phyloP scores from a whole-genome alignment of 2,888 invertebrate species.

The Orgyia antiqua region DNA sequence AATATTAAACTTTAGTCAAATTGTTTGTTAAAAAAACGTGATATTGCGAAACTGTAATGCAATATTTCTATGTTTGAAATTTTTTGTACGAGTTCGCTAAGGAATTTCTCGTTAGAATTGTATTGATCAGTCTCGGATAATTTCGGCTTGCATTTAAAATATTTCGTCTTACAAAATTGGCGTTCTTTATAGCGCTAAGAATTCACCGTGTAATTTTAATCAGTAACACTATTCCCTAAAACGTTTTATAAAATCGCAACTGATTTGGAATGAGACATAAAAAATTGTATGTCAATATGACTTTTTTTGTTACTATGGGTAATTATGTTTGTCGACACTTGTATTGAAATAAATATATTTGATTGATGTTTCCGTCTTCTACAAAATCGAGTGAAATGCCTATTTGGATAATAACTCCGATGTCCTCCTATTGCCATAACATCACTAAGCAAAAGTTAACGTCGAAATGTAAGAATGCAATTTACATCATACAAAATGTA shows the following conservation, averaged over 20 bases:
- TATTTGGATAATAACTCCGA: too few relatives aligned
- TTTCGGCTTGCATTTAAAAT: slow-evolving; percentile 24
- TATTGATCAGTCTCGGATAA: slow-evolving; percentile 23
- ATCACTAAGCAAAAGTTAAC: too few relatives aligned
- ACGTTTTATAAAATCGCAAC: slow-evolving; percentile 5
- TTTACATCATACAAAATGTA: too few relatives aligned
- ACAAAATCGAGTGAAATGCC: too few relatives aligned
- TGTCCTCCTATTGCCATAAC: too few relatives aligned
- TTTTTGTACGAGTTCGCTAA: slow-evolving; percentile 4
- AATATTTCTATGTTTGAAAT: neutral
- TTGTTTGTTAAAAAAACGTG: neutral
- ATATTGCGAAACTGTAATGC: neutral
- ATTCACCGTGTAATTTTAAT: slow-evolving; percentile 26
- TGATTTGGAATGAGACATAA: slow-evolving; percentile 2
- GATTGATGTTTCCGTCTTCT: too few relatives aligned
- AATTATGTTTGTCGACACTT: too few relatives aligned
- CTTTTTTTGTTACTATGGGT: too few relatives aligned
- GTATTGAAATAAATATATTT: too few relatives aligned
- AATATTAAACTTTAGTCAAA: slow-evolving; percentile 8
- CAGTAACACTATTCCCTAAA: slow-evolving; percentile 15
- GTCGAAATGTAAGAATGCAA: too few relatives aligned
- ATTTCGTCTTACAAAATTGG: slow-evolving; percentile 23
- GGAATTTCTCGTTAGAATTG: slow-evolving; percentile 24
- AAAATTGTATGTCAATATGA: neutral
- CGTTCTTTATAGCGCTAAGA: slow-evolving; percentile 23